phyloP scores from a whole-genome alignment of 2,113 vertebrate species.

The Coracopsis vasa region DNA sequence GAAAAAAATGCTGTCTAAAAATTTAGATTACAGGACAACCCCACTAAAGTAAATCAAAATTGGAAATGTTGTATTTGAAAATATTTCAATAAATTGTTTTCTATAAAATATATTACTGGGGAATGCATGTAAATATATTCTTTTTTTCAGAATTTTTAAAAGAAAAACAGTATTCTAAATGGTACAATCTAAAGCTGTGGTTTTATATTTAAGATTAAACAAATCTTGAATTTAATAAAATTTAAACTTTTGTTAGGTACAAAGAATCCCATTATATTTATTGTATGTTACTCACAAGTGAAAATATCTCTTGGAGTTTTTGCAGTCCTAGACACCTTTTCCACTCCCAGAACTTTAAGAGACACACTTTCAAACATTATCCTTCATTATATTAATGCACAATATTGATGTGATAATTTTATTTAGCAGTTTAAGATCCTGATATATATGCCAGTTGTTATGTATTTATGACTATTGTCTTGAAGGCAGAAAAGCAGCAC shows the following conservation, averaged over 20 bases:
- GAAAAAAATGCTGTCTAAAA: not conserved
- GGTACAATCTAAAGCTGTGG: not conserved
- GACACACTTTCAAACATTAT: accelerated
- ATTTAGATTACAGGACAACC: not conserved
- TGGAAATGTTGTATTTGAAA: not conserved
- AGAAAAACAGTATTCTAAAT: not conserved
- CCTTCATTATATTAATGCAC: not conserved
- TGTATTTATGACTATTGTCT: not conserved
- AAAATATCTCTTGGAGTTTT: not conserved
- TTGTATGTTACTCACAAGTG: not conserved
- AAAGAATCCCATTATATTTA: not conserved
- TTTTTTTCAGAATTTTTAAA: not conserved
- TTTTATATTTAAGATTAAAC: slow-evolving; percentile 27
- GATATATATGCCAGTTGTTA: not conserved
- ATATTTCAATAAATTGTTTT: not conserved
- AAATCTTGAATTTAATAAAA: not conserved
- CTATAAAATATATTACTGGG: not conserved
- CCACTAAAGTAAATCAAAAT: not conserved
- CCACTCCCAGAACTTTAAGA: not conserved
- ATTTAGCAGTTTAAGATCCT: not conserved
- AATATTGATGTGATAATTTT: not conserved
- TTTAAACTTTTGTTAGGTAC: not conserved
- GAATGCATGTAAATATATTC: not conserved
- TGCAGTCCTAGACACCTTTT: not conserved
- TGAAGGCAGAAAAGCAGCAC: not conserved